Conservation (phyloP, 1,140 invertebrate species). For the Ctenoplectra terminalis region DNA sequence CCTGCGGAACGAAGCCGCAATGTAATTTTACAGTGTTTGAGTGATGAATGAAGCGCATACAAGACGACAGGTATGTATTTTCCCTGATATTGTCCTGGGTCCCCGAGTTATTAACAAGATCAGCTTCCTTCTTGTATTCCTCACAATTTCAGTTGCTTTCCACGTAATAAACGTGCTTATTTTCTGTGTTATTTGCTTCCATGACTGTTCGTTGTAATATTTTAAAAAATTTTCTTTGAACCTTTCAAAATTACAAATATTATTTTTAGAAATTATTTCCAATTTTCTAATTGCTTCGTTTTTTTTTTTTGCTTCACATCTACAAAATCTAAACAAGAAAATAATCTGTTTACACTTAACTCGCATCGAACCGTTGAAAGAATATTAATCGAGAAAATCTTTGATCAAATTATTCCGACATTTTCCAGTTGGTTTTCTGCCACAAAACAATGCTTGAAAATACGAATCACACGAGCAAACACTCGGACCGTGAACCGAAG, state of each 20-base stretch:
- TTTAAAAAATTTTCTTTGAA: background rate
- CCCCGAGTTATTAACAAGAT: slow-evolving; percentile 39
- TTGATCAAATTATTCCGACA: background rate
- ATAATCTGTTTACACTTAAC: background rate
- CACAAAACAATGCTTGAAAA: background rate
- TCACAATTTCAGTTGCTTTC: slow-evolving; percentile 2
- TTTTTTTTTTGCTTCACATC: too few species aligned
- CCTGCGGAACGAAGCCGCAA: slow-evolving; percentile 30
- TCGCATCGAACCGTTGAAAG: background rate
- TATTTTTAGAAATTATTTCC: too few species aligned
- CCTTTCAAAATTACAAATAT: too few species aligned
- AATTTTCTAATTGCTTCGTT: too few species aligned
- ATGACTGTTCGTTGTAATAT: background rate
- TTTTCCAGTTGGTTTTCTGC: too few species aligned
- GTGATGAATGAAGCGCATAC: slow-evolving; percentile 44
- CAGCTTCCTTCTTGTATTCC: background rate
- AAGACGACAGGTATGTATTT: slow-evolving; percentile 48
- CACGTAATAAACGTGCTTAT: background rate
- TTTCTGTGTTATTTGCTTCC: background rate
- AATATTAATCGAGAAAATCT: background rate
- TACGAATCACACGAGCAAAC: slow-evolving; percentile 24
- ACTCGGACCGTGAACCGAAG: slow-evolving; percentile 10
- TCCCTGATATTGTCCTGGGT: slow-evolving; percentile 33
- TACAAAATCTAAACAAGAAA: background rate
- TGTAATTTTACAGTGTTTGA: slow-evolving; percentile 58